phyloP scores from a whole-genome alignment of 2,888 invertebrate genomes.

The Rhingia rostrata region DNA sequence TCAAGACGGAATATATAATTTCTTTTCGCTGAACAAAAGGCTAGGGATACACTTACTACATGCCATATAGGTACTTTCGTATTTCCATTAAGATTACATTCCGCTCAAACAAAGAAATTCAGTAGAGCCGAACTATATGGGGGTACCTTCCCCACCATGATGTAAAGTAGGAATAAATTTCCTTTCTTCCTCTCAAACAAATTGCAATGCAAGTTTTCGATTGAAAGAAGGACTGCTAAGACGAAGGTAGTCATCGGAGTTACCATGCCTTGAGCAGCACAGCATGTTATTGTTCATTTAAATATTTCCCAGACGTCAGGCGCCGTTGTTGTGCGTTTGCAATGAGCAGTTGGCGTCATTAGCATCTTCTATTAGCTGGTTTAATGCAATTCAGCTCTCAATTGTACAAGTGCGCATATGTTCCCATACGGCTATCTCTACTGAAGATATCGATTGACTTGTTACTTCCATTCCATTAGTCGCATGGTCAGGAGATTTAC shows the following conservation, averaged over 20 bases:
- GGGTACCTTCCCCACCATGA: too few relatives aligned
- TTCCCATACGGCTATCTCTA: not conserved
- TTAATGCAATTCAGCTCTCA: constrained; percentile 7
- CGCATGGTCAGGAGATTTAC: constrained; percentile 46
- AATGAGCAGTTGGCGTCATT: not conserved
- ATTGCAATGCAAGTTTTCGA: not conserved
- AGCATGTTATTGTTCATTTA: constrained; percentile 32
- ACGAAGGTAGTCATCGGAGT: not conserved
- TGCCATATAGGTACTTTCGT: too few relatives aligned
- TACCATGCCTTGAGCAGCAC: not conserved
- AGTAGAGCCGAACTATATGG: too few relatives aligned
- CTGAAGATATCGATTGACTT: constrained; percentile 22
- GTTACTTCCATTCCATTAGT: constrained; percentile 57
- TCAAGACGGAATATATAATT: too few relatives aligned
- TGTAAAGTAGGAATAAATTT: too few relatives aligned
- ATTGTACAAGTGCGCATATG: not conserved
- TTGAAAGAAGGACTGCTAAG: constrained; percentile 9
- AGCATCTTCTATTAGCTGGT: constrained; percentile 21
- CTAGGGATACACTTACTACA: too few relatives aligned
- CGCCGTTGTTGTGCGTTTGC: constrained; percentile 8
- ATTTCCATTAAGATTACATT: too few relatives aligned
- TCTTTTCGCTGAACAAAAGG: too few relatives aligned
- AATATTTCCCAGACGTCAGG: constrained; percentile 28
- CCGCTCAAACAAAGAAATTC: too few relatives aligned
- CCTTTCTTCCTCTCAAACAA: not conserved